phyloP scores from a whole-genome alignment of 2,888 invertebrate genomes.

The Eulithis testata region DNA sequence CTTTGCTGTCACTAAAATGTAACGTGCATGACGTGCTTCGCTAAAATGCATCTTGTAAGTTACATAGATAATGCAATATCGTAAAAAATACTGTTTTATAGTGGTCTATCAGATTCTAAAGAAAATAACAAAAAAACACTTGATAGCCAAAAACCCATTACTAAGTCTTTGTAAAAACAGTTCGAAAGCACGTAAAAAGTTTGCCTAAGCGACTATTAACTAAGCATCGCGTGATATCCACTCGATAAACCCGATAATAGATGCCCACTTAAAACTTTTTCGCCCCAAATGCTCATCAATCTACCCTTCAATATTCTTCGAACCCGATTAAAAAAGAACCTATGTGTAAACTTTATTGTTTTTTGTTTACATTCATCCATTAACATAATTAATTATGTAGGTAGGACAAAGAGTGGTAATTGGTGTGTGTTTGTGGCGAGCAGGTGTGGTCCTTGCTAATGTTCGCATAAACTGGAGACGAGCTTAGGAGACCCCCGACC shows the following conservation, averaged over 20 bases:
- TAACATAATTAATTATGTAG: slow-evolving; percentile 38
- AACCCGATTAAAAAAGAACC: slow-evolving; percentile 25
- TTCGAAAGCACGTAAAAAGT: slow-evolving; percentile 22
- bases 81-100: slow-evolving; percentile 5
- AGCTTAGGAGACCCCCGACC: slow-evolving; percentile 21
- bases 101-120: neutral
- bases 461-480: slow-evolving; percentile 34
- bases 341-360: slow-evolving; percentile 55
- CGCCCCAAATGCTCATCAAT: slow-evolving; percentile 34
- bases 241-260: slow-evolving; percentile 31
- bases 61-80: neutral
- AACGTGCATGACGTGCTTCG: slow-evolving; percentile 13
- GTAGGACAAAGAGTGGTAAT: slow-evolving; percentile 38
- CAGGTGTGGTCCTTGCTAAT: slow-evolving; percentile 37
- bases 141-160: slow-evolving; percentile 9
- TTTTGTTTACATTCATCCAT: slow-evolving; percentile 47
- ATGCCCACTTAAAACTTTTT: slow-evolving; percentile 38
- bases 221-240: slow-evolving; percentile 31
- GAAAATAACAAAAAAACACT: neutral
- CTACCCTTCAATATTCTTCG: slow-evolving; percentile 27
- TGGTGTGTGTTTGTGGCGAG: slow-evolving; percentile 32
- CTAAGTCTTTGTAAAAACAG: slow-evolving; percentile 20
- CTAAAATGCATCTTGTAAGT: slow-evolving; percentile 16
- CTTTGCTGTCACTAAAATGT: neutral
- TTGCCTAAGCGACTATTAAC: slow-evolving; percentile 26